Percentiles rank a stretch among this genome's conserved stretches.
Evolutionary conservation across 2,113 vertebrate species (phyloP).

Genomic region (Gasterosteus aculeatus): DNA sequence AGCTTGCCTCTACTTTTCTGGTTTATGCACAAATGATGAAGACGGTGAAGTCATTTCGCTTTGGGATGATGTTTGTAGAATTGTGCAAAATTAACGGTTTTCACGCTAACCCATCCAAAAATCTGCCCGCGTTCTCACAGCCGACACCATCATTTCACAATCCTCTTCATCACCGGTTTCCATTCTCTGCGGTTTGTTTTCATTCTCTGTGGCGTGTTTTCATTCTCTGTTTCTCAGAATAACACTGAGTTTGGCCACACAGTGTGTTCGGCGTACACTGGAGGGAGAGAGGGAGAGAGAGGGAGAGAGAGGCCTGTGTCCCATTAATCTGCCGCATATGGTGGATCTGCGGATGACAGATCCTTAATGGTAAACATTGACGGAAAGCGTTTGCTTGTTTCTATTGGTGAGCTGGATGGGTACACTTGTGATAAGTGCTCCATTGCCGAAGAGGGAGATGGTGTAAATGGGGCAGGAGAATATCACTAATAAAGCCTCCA

Average conservation of each 20-base stretch:
- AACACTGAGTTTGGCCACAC: constrained; percentile 68
- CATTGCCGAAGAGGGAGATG: constrained; percentile 95
- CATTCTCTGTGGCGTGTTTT: constrained; percentile 69
- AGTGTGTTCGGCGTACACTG: constrained; percentile 60
- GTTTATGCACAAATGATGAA: neutral
- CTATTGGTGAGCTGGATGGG: constrained; percentile 98
- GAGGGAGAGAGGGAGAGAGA: constrained; percentile 18
- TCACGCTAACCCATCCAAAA: constrained; percentile 12
- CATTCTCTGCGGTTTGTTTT: constrained; percentile 68
- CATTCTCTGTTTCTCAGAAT: constrained; percentile 67
- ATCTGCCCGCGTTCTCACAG: constrained; percentile 5
- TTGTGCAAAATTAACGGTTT: neutral
- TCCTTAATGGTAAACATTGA: constrained; percentile 96
- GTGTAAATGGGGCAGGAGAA: constrained; percentile 93
- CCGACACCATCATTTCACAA: constrained; percentile 15
- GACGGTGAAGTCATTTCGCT: neutral
- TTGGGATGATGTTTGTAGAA: neutral
- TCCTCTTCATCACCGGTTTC: constrained; percentile 39
- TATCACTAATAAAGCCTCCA: constrained; percentile 92
- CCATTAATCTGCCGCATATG: constrained; percentile 81
- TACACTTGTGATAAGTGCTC: constrained; percentile 99
- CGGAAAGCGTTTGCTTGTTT: constrained; percentile 94
- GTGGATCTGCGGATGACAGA: constrained; percentile 93
- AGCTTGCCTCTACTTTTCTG: neutral
- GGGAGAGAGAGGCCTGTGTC: constrained; percentile 57